Percentiles rank a stretch among this genome's conserved stretches.
Conservation (phyloP, 2,113 vertebrate genomes). For the Cyprinodon variegatus region DNA sequence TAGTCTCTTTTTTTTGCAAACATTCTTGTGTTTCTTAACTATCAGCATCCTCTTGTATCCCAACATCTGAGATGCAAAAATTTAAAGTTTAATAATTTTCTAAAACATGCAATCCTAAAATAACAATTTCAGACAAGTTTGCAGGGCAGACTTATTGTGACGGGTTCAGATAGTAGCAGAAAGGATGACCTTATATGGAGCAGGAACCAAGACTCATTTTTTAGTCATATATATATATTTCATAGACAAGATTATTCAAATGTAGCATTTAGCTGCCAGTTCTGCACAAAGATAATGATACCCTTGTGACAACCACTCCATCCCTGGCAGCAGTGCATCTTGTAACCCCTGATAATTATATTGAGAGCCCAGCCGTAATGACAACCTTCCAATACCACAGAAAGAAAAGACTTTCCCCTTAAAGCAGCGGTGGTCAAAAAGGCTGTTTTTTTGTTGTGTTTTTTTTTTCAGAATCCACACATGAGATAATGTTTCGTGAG, state of each 20-base stretch:
- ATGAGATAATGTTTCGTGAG: conserved; percentile 76
- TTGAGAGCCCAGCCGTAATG: conserved; percentile 77
- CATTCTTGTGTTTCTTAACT: too few relatives aligned
- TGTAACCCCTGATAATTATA: conserved; percentile 79
- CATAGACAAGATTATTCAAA: conserved; percentile 74
- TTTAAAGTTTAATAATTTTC: not conserved
- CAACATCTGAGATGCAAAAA: not conserved
- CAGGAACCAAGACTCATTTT: conserved; percentile 40
- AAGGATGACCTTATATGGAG: conserved; percentile 44
- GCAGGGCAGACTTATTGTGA: not conserved
- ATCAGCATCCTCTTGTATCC: not conserved
- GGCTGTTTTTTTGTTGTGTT: conserved; percentile 41
- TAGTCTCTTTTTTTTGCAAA: too few relatives aligned
- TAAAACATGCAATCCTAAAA: not conserved
- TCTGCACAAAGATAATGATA: conserved; percentile 78
- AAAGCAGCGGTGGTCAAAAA: conserved; percentile 74
- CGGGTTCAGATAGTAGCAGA: conserved; percentile 34
- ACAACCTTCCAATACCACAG: conserved; percentile 76
- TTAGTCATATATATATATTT: conserved; percentile 49
- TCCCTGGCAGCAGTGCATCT: conserved; percentile 69
- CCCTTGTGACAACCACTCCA: conserved; percentile 73
- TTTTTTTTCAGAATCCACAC: conserved; percentile 59
- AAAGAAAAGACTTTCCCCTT: conserved; percentile 78
- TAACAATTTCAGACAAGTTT: conserved; percentile 12
- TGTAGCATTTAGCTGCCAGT: conserved; percentile 69